Base-by-base conservation (phyloP, 2,113 vertebrate genomes). In the Nesogale talazaci region DNA sequence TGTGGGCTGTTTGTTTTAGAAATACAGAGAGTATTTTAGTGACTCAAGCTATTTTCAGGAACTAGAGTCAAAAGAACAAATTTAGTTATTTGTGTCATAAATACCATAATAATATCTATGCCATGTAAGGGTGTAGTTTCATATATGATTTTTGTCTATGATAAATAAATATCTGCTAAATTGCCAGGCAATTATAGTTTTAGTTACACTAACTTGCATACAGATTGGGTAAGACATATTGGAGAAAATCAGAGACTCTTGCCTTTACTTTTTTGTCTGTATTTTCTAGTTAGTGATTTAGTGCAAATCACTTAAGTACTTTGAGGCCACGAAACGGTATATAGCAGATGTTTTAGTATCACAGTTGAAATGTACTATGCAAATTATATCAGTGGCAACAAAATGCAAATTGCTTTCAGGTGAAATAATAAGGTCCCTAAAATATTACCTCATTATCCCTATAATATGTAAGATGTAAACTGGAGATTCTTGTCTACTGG, bases 381-480 rank as follows among this genome's bases (percentile, higher is more conserved):
- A 86, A 25, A 80, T 75, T 89, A 52, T 88, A 65, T 57, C 20
- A 67, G 4, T 57, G 90, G 20, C 67, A 59, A 59, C 92, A 81
- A 78, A 27, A 67, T 6, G 63, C 22, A 42, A 27, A 16, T 85
- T 83, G 2, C n/a, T 79, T 91, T 79, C 14, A 70, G 19, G 67
- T 82, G 29, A 89, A 83, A 59, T 56, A 38, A 14, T 31, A 90
- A 89, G 31, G 36, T 78, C n/a, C 2, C 31, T 70, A 78, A 61
- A n/a, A 11, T 6, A 31, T 36, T 40, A 0, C 29, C 19, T 40
- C 2, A 2, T n/a, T 12, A 10, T 70, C 34, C 63, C 31, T 1
- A 3, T 40, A 59, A 57, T 9, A 80, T 36, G n/a, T 16, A 56
- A 36, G 11, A 77, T 36, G 19, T 3, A 67, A 79, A 31, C 12